Percentiles rank a stretch among this genome's conserved stretches.
These are phyloP conservation scores for Pteromalus puparum DNA, from an alignment of 1,140 invertebrate genomes.

Conservation along the genomic window DNA sequence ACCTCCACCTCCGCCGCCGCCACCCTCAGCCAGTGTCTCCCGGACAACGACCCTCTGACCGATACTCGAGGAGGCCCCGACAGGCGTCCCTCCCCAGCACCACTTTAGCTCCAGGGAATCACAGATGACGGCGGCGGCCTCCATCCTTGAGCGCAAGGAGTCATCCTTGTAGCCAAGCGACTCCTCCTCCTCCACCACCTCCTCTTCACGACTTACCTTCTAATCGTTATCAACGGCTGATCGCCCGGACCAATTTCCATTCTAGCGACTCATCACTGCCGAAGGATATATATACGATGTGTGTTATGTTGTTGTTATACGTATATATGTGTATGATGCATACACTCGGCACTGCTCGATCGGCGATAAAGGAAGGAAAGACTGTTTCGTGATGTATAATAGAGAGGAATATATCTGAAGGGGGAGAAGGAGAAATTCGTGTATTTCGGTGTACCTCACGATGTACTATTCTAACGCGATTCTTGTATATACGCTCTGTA, in stretches of 20 bases:
- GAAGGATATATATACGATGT: no score
- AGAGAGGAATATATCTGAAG: background rate
- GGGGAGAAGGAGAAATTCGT: background rate
- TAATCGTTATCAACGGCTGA: background rate
- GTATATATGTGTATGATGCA: background rate
- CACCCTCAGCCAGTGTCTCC: constrained; percentile 65
- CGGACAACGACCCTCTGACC: constrained; percentile 73
- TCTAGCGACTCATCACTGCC: background rate
- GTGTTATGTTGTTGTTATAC: background rate
- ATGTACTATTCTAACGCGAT: constrained; percentile 19
- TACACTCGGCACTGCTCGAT: background rate
- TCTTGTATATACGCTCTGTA: constrained; percentile 44
- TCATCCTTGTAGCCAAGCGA: constrained; percentile 24
- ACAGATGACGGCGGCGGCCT: background rate
- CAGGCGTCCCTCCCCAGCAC: constrained; percentile 63
- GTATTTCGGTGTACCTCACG: constrained; percentile 29
- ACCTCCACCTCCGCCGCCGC: constrained; percentile 67
- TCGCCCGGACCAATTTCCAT: constrained; percentile 26
- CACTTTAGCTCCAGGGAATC: background rate
- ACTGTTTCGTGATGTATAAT: constrained; percentile 24
- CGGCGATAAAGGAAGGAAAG: background rate
- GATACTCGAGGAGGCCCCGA: constrained; percentile 73
- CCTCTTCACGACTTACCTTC: background rate
- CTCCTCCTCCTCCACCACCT: background rate
- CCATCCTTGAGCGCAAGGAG: constrained; percentile 14